These are phyloP conservation scores for Acronicta aceris DNA, from an alignment of 2,888 invertebrate species.

Conservation along the genomic window DNA sequence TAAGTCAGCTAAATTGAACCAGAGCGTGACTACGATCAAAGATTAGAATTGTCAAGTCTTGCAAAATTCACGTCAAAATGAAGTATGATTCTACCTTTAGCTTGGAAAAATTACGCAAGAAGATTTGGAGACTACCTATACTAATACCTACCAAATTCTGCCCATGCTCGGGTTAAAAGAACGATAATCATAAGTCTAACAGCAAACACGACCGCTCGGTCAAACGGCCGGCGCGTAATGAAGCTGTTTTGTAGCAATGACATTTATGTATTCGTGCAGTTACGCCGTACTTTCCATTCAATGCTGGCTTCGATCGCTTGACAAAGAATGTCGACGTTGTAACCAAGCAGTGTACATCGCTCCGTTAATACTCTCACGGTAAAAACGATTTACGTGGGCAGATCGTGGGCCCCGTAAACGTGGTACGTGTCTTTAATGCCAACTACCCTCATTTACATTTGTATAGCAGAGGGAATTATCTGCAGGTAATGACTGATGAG, in stretches of 20 bases:
- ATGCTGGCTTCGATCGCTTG: not conserved
- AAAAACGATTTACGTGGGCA: slow-evolving; percentile 37
- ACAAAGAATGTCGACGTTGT: slow-evolving; percentile 8
- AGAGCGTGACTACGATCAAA: slow-evolving; percentile 26
- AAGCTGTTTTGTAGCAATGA: slow-evolving; percentile 45
- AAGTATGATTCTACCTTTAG: slow-evolving; percentile 15
- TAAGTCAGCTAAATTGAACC: slow-evolving; percentile 6
- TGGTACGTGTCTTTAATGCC: slow-evolving; percentile 70
- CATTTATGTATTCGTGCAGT: slow-evolving; percentile 12
- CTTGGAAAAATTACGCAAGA: slow-evolving; percentile 9
- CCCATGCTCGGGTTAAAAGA: slow-evolving; percentile 8
- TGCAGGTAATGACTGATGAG: slow-evolving; percentile 65
- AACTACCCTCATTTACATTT: slow-evolving; percentile 69
- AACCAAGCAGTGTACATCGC: slow-evolving; percentile 52
- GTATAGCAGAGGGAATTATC: slow-evolving; percentile 62
- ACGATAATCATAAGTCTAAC: slow-evolving; percentile 23
- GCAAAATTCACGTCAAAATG: slow-evolving; percentile 9
- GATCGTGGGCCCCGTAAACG: slow-evolving; percentile 65
- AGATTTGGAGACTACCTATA: not conserved
- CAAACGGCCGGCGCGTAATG: slow-evolving; percentile 53
- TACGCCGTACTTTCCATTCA: slow-evolving; percentile 16
- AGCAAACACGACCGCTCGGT: slow-evolving; percentile 37
- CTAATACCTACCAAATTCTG: not conserved
- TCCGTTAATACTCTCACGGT: slow-evolving; percentile 50
- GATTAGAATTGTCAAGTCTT: slow-evolving; percentile 17